phyloP scores from a whole-genome alignment of 2,797 vertebrate species.

The Geotrypetes seraphini region DNA sequence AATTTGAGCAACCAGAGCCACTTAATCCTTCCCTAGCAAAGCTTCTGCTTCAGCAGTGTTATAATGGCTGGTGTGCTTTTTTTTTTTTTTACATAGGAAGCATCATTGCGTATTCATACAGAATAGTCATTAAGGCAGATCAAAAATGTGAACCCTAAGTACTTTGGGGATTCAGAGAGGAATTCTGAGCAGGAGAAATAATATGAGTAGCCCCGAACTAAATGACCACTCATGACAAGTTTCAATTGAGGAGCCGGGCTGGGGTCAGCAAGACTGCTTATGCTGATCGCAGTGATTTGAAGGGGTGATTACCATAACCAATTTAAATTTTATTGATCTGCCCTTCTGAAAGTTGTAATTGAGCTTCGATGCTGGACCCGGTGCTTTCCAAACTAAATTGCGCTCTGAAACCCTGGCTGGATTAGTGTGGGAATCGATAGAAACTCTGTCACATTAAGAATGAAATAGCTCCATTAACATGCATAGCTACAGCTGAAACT shows the following conservation, averaged over 20 bases:
- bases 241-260: constrained; percentile 70
- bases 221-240: constrained; percentile 71
- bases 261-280: constrained; percentile 87
- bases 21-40: constrained; percentile 65
- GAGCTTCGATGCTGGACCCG: constrained; percentile 67
- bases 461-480: constrained; percentile 84
- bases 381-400: constrained; percentile 67
- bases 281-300: constrained; percentile 86
- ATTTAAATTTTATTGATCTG: constrained; percentile 97
- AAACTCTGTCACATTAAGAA: constrained; percentile 78
- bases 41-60: constrained; percentile 66
- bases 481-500: constrained; percentile 58
- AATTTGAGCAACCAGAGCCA: constrained; percentile 63
- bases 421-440: constrained; percentile 71
- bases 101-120: constrained; percentile 75
- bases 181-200: constrained; percentile 59
- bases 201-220: constrained; percentile 58
- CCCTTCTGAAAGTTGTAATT: constrained; percentile 82
- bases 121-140: constrained; percentile 63
- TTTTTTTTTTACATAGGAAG: constrained; percentile 78
- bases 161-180: constrained; percentile 54
- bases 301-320: constrained; percentile 92
- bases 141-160: constrained; percentile 50
- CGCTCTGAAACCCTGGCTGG: constrained; percentile 59
- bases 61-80: constrained; percentile 66